phyloP scores from a whole-genome alignment of 2,113 vertebrate genomes.

The Telmatochromis brachygnathus region DNA sequence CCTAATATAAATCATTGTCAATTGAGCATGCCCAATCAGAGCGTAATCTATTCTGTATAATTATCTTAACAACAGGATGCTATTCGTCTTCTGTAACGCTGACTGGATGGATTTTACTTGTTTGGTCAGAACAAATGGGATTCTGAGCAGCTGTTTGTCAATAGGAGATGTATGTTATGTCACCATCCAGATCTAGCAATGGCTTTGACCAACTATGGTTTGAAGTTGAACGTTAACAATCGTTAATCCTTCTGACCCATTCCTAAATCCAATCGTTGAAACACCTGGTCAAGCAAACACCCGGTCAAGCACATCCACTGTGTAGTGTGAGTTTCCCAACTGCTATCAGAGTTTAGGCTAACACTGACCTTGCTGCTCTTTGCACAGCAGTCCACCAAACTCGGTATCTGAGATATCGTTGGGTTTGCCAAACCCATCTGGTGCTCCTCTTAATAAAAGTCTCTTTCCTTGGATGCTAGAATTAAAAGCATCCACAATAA shows the following conservation, averaged over 20 bases:
- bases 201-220: not conserved
- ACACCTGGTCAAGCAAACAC: not conserved
- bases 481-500: not conserved
- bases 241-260: not conserved
- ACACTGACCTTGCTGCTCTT: not conserved
- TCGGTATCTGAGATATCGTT: not conserved
- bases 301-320: not conserved
- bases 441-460: not conserved
- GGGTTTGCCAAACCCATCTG: not conserved
- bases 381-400: not conserved
- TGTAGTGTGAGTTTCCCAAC: not conserved
- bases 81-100: constrained; percentile 9
- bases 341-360: not conserved
- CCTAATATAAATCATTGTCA: constrained; percentile 41
- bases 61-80: constrained; percentile 29
- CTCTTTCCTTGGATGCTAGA: not conserved
- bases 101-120: constrained; percentile 34
- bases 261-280: not conserved
- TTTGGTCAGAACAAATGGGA: constrained; percentile 11
- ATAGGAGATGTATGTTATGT: not conserved
- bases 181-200: not conserved
- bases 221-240: not conserved
- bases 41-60: constrained; percentile 34
- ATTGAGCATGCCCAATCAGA: constrained; percentile 25
- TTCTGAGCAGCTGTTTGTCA: not conserved